Evolutionary conservation across 1,140 invertebrate species (phyloP), one percentile per base, ranked within the genome.

Genomic region (Plectrocnemia conspersa): DNA sequence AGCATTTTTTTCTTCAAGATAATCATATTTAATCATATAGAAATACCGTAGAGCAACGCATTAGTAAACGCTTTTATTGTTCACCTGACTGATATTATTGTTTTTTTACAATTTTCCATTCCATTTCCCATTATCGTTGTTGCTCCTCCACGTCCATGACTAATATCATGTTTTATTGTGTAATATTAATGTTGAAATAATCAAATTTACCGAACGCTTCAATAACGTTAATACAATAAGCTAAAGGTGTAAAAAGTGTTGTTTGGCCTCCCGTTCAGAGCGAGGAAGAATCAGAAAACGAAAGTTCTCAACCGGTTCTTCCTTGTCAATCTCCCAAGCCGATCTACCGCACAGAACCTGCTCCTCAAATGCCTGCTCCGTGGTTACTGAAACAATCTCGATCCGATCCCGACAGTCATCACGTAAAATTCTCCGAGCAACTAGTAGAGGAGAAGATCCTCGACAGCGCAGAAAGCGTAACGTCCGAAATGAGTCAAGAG

Each of bases 221-320:
- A 10, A 7, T 50, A 50, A 13, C 23, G 24, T 24, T 38, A 38
- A 21, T 45, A 60, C 48, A 68, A 72, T 71, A 64, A 77, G 74
- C 64, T 55, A 73, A 75, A 69, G 72, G 70, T 67, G 68, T 76
- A 35, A 76, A 76, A 72, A 79, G 74, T 66, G 75, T 83, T 70
- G 74, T 79, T 64, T 83, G 82, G 82, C 81, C 81, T 59, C 80
- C 80, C 59, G 68, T 68, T 35, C 66, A 68, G 48, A 71, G 73
- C 61, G 71, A 74, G 56, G 72, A 73, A 65, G 65, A 65, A 52
- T 65, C 65, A 41, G 64, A 68, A 47, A 64, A 65, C 53, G 66
- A 71, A 55, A 41, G 63, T 40, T 22, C 68, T 65, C 15, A n/a
- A 23, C 33, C 58, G 23, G 2, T 18, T 10, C n/a, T 42, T 5